Evolutionary conservation across 1,140 invertebrate genomes (phyloP), one percentile per base, ranked within the genome.

Genomic region (Zaprionus vittiger): DNA sequence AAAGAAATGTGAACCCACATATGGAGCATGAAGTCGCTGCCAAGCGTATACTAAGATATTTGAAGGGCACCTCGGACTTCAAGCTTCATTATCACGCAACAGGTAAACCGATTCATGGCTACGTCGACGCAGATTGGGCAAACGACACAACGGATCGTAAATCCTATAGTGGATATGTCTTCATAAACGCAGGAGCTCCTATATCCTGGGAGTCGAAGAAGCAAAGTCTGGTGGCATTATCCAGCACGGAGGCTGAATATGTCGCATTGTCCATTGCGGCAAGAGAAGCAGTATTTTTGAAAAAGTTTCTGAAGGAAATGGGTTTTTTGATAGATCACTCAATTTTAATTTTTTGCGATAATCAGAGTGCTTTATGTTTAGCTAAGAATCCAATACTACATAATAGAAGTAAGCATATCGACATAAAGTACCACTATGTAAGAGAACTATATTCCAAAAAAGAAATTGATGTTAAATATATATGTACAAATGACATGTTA

Each of bases 261-360:
- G 86, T 94, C 6, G 93, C 93, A n/a, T 73, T 92, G 6, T 71
- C 85, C 47, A 79, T 80, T n/a, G n/a, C n/a, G n/a, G n/a, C n/a
- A n/a, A n/a, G n/a, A n/a, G n/a, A n/a, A n/a, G n/a, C n/a, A n/a
- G n/a, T n/a, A n/a, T n/a, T n/a, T n/a, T n/a, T 20, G 82, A 73
- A 64, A 37, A 37, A 14, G 34, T 72, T 93, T 11, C 59, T 92
- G 1, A 59, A 38, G 49, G 92, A 93, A 65, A 60, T 92, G 38
- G 76, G 41, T 17, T 55, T 73, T 28, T 14, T 37, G 34, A 37
- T 37, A 37, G 4, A 5, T 20, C 24, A 55, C 17, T 26, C 31
- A n/a, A 47, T 20, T 6, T 49, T 34, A 26, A 11, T 79, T 2
- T 77, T 68, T 49, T 20, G 44, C 49, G 71, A 81, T 34, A 78